phyloP scores from a whole-genome alignment of 2,888 invertebrate genomes.

The Philonicus albiceps region DNA sequence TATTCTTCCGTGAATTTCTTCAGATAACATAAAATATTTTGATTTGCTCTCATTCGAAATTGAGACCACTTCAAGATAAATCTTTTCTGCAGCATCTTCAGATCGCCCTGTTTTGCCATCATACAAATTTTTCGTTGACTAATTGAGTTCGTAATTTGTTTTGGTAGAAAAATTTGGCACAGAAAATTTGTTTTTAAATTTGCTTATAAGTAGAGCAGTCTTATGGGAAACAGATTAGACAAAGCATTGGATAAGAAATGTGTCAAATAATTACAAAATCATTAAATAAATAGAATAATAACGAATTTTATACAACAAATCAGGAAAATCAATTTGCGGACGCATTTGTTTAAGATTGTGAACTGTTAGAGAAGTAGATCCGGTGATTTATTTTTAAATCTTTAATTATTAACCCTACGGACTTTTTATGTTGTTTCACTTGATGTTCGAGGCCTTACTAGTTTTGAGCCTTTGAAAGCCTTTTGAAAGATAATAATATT shows the following conservation, averaged over 20 bases:
- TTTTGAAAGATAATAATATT: too few species aligned
- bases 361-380: too few species aligned
- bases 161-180: neutral
- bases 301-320: too few species aligned
- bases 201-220: neutral
- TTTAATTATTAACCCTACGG: too few species aligned
- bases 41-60: neutral
- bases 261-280: neutral
- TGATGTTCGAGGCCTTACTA: too few species aligned
- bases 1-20: neutral
- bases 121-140: neutral
- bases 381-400: too few species aligned
- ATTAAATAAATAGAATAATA: too few species aligned
- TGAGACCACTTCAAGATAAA: neutral
- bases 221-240: neutral
- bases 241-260: neutral
- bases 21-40: neutral
- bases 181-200: neutral
- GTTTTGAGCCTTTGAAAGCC: too few species aligned
- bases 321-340: too few species aligned
- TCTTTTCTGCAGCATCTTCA: neutral
- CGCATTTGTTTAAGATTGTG: too few species aligned
- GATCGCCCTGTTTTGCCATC: neutral
- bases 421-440: too few species aligned
- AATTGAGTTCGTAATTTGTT: neutral